These are phyloP conservation scores for Keiferia lycopersicella DNA, from an alignment of 2,888 invertebrate species.

Conservation along the genomic window DNA sequence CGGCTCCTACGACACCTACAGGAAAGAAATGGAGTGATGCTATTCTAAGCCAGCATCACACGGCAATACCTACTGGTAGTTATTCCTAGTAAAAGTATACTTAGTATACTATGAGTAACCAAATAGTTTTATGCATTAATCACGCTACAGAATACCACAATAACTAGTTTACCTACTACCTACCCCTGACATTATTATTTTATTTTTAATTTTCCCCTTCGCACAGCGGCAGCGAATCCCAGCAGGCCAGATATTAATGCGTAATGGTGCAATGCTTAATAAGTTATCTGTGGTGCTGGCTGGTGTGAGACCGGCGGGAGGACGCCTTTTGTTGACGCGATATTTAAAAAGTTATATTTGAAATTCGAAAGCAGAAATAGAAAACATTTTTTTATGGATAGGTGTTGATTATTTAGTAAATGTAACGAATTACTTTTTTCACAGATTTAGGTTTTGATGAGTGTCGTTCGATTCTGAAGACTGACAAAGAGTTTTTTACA, in stretches of 20 bases:
- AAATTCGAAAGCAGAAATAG: neutral
- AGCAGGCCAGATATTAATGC: constrained; percentile 74
- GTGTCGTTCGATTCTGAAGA: too few relatives aligned
- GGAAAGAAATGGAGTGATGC: too few relatives aligned
- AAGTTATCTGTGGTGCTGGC: constrained; percentile 70
- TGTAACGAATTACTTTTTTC: too few relatives aligned
- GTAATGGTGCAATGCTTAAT: constrained; percentile 79
- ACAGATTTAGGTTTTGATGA: too few relatives aligned
- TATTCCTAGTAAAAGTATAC: too few relatives aligned
- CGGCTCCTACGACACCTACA: too few relatives aligned
- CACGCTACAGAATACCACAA: neutral
- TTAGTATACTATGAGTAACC: too few relatives aligned
- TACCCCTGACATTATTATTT: constrained; percentile 24
- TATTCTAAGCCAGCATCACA: too few relatives aligned
- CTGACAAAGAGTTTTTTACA: too few relatives aligned
- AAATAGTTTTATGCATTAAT: neutral
- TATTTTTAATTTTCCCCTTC: constrained; percentile 69
- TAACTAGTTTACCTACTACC: constrained; percentile 14
- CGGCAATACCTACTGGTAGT: too few relatives aligned
- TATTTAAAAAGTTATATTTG: constrained; percentile 61
- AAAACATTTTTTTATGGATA: too few relatives aligned
- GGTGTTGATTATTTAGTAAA: too few relatives aligned
- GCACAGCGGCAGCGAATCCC: constrained; percentile 53
- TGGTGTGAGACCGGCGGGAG: constrained; percentile 36
- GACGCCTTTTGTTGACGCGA: constrained; percentile 65